A percentile compares a stretch with the other conserved stretches of the same genome.
phyloP scores from a whole-genome alignment of 2,113 vertebrate species.

The Dromas ardeola region DNA sequence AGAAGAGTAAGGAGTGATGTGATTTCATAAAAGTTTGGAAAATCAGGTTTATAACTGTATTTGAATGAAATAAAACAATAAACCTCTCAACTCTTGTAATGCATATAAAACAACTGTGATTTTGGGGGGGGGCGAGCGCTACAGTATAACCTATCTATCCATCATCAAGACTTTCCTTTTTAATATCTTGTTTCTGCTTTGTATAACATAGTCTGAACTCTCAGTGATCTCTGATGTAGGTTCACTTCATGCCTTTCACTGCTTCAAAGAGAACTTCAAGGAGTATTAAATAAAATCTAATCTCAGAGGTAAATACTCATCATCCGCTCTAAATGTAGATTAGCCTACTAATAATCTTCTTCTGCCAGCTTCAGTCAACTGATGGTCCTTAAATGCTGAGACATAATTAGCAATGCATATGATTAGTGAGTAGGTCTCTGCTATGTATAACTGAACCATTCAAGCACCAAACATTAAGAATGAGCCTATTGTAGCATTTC shows the following conservation, averaged over 20 bases:
- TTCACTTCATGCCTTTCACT: not conserved
- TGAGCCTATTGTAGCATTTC: not conserved
- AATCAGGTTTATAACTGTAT: not conserved
- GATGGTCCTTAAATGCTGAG: conserved; percentile 10
- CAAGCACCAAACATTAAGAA: not conserved
- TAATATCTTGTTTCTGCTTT: not conserved
- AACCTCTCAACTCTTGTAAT: not conserved
- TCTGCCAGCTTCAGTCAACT: not conserved
- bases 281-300: conserved; percentile 26
- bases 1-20: not conserved
- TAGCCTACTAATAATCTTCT: conserved; percentile 47
- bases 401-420: conserved; percentile 37
- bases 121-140: not conserved
- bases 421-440: not conserved
- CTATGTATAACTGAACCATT: not conserved
- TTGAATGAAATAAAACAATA: not conserved
- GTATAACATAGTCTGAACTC: not conserved
- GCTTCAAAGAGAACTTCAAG: not conserved
- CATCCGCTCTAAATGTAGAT: conserved; percentile 49
- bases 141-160: not conserved
- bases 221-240: not conserved
- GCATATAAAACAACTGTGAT: not conserved
- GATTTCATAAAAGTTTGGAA: not conserved
- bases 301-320: conserved; percentile 41
- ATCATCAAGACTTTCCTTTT: not conserved